These are phyloP conservation scores for Sesia apiformis DNA, from an alignment of 2,888 invertebrate genomes.

Conservation along the genomic window DNA sequence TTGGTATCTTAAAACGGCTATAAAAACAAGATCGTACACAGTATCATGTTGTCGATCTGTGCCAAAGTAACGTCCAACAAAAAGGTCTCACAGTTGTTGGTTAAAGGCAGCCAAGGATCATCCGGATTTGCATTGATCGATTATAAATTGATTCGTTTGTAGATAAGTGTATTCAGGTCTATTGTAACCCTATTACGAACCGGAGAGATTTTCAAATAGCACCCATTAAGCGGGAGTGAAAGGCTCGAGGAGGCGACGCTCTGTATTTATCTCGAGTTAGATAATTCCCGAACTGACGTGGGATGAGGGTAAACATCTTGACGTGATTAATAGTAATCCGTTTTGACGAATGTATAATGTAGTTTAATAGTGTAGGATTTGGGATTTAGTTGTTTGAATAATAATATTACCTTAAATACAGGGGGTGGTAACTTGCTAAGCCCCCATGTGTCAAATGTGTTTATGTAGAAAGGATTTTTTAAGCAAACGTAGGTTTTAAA, in stretches of 20 bases:
- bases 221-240: constrained; percentile 29
- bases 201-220: constrained; percentile 38
- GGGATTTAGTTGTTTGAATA: constrained; percentile 52
- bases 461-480: constrained; percentile 8
- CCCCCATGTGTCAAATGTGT: constrained; percentile 11
- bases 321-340: constrained; percentile 68
- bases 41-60: not conserved
- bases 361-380: constrained; percentile 58
- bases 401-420: constrained; percentile 27
- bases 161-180: constrained; percentile 24
- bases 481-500: not conserved
- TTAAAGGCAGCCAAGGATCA: constrained; percentile 8
- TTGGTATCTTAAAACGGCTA: constrained; percentile 34
- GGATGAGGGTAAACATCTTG: constrained; percentile 70
- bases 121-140: constrained; percentile 31
- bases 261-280: constrained; percentile 57
- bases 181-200: constrained; percentile 35
- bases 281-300: constrained; percentile 61
- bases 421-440: constrained; percentile 34
- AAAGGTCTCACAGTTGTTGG: not conserved
- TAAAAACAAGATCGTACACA: constrained; percentile 13
- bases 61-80: not conserved
- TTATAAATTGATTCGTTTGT: constrained; percentile 46
- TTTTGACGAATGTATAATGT: constrained; percentile 25
- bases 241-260: constrained; percentile 31